Base-by-base conservation (phyloP, 2,797 vertebrate genomes). In the Arnoldichthys spilopterus region DNA sequence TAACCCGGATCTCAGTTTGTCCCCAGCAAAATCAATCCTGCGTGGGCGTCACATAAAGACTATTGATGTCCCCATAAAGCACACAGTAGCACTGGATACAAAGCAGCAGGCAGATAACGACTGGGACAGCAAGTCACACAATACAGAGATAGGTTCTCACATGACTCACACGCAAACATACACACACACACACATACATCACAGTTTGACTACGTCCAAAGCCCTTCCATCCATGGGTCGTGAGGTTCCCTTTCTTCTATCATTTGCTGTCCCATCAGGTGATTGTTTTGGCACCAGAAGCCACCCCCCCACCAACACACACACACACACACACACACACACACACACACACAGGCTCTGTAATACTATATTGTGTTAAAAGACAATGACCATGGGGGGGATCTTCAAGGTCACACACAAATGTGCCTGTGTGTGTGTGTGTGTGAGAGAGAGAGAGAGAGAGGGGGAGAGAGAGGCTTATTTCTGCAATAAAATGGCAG, bases 1-100 rank as follows among this genome's bases (percentile, higher is more conserved):
- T 82, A 67, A 75, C 5, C 45, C 74, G 49, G 51, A 76, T 79
- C 87, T 90, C 87, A 86, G 88, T 87, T 84, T 82, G 77, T 81
- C 67, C 74, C 15, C 16, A 66, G 70, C 47, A 49, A 74, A 79
- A 79, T 79, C 72, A 58, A 43, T 54, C 69, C 70, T 58, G 45
- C 45, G 37, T 56, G 59, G 45, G 32, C 16, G 24, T 63, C 59
- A 71, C 49, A 72, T 62, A 74, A 76, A 74, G 61, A 69, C 58
- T 56, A 74, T 78, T 70, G 72, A 84, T 70, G 68, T 80, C 68
- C 37, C 64, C 30, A 67, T 67, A 49, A 84, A 85, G 68, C 87
- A 78, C 74, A 80, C 83, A 79, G 47, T 45, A 62, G 67, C 76
- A 62, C 30, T 18, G 62, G 64, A 86, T 61, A 80, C 28, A 81